phyloP scores from a whole-genome alignment of 2,888 invertebrate species.

The Parnassius apollo region DNA sequence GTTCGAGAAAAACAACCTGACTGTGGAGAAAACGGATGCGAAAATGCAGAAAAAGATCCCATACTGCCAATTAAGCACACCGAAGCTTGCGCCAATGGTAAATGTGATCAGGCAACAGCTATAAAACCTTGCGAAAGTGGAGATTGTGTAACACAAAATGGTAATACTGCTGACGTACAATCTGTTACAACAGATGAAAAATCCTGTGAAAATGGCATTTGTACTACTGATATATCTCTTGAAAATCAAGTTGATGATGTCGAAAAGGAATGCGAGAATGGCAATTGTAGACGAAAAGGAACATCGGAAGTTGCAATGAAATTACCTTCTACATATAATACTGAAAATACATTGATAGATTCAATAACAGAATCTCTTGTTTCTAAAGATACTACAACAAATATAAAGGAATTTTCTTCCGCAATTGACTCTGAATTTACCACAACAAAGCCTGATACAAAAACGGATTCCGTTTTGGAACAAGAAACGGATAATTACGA shows the following conservation, averaged over 20 bases:
- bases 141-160: constrained; percentile 31
- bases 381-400: constrained; percentile 14
- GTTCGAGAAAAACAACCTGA: constrained; percentile 33
- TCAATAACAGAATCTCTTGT: constrained; percentile 19
- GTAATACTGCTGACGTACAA: constrained; percentile 20
- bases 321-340: constrained; percentile 41
- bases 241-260: constrained; percentile 27
- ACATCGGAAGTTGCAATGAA: constrained; percentile 35
- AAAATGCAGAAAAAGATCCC: constrained; percentile 18
- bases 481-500: constrained; percentile 9
- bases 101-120: constrained; percentile 38
- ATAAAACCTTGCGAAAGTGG: constrained; percentile 38
- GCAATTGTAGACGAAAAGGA: constrained; percentile 54
- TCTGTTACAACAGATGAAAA: constrained; percentile 29
- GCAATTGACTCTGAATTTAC: constrained; percentile 1
- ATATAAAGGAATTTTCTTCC: neutral
- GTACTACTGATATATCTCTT: constrained; percentile 2
- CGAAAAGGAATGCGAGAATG: constrained; percentile 47
- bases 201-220: constrained; percentile 35
- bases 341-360: constrained; percentile 26
- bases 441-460: constrained; percentile 19
- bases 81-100: constrained; percentile 39
- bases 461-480: constrained; percentile 8
- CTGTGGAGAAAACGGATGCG: constrained; percentile 45
- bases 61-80: constrained; percentile 29